A percentile compares a stretch with the other conserved stretches of the same genome.
Conservation (phyloP, 2,113 vertebrate genomes). For the Antechinus flavipes region DNA sequence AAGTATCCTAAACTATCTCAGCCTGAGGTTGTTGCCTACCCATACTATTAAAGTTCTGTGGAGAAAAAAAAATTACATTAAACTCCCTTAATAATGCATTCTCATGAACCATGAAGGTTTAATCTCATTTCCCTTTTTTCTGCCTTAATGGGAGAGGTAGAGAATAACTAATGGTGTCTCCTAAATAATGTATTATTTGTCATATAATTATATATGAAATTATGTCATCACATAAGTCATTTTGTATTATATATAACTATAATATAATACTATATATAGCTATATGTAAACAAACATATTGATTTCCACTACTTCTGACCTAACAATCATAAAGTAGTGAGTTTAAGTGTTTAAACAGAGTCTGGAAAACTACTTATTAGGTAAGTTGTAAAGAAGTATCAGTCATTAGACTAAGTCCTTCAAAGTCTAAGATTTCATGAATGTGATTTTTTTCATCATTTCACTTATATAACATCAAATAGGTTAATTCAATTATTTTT, state of each 20-base stretch:
- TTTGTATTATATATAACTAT: background rate
- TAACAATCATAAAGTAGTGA: background rate
- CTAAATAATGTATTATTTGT: background rate
- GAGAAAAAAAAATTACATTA: background rate
- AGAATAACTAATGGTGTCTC: background rate
- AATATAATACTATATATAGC: background rate
- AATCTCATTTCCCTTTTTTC: constrained; percentile 16
- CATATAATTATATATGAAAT: background rate
- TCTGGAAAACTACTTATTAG: background rate
- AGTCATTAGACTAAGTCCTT: background rate
- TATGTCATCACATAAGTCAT: background rate
- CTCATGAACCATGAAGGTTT: background rate
- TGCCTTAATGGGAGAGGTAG: background rate
- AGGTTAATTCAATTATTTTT: background rate
- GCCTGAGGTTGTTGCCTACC: background rate
- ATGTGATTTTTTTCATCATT: background rate
- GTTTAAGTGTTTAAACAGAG: background rate
- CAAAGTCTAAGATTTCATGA: background rate
- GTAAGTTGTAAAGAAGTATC: background rate
- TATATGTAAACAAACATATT: background rate
- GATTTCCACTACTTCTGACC: background rate
- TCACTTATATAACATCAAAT: background rate
- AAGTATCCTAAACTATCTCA: background rate
- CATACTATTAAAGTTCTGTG: background rate
- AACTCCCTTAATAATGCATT: background rate